Evolutionary conservation across 1,140 invertebrate species (phyloP), one percentile per base, ranked within the genome.

Genomic region (Metaphire vulgaris): DNA sequence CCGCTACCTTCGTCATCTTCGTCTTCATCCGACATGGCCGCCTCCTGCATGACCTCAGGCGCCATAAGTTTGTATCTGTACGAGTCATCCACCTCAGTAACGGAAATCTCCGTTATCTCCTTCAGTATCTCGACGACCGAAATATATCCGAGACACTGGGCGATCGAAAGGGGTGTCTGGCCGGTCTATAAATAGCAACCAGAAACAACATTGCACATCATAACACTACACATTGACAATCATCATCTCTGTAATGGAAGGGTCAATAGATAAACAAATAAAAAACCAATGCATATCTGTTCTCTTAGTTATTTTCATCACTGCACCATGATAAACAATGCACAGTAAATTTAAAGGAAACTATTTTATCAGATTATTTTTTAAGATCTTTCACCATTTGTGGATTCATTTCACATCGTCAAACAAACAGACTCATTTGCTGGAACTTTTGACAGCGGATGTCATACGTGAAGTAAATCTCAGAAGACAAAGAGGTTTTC

Each of bases 1-100:
- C n/a, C n/a, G n/a, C n/a, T n/a, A 73, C 72, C 72, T 64, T 73
- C 41, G 88, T 94, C 96, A 91, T 99, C 97, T 86, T 99, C 97
- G 86, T 99, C 97, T 0, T 96, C 98, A 87, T 99, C 97, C 0
- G 96, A 98, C 91, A 99, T 96, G 83, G 99, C 95, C 0, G 95
- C 96, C 86, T 99, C 97, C 82, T 98, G 94, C 93, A 99, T 96
- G 69, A 93, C 95, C 88, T 99, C 97, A 0, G 97, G 97, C 0
- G 96, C 94, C 69, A 98, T 93, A 0, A 99, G 95, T 86, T 93
- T 94, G 88, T 99, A 99, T 85, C 98, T 97, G 33, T 26, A 89
- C 83, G 99, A 96, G 80, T 96, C 95, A 75, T 90, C 90, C 0
- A 89, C 89, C 12, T 90, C 90, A 0, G 90, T 89, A 78, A 89